Evolutionary conservation across 2,888 invertebrate genomes (phyloP).

Genomic region (Actias luna): DNA sequence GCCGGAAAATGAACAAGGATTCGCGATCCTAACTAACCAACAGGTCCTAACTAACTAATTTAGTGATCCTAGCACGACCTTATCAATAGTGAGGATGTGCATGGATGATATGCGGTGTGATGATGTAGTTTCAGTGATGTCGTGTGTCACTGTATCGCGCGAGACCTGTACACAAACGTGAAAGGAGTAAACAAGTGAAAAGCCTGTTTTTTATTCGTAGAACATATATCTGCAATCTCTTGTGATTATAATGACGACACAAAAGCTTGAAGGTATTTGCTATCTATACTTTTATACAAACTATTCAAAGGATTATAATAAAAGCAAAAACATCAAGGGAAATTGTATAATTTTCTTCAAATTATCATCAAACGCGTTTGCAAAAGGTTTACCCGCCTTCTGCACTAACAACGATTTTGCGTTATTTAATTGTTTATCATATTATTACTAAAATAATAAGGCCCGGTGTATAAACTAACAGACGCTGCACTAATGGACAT

Average conservation of each 20-base stretch:
- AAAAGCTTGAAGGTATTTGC: constrained; percentile 61
- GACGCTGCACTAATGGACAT: too few species aligned
- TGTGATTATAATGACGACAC: constrained; percentile 57
- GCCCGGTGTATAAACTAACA: too few species aligned
- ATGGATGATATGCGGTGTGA: too few species aligned
- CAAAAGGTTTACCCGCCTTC: neutral
- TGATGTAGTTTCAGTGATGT: too few species aligned
- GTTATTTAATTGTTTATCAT: constrained; percentile 10
- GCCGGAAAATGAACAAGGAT: too few species aligned
- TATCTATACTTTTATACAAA: constrained; percentile 55
- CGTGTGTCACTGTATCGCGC: too few species aligned
- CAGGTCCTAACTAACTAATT: too few species aligned
- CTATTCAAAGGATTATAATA: constrained; percentile 46
- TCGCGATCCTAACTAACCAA: too few species aligned
- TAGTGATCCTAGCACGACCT: too few species aligned
- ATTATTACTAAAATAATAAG: neutral
- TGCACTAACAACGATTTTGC: neutral
- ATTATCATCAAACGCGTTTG: neutral
- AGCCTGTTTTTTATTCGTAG: constrained; percentile 29
- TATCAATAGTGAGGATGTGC: too few species aligned
- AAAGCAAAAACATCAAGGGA: constrained; percentile 9
- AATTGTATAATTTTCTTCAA: constrained; percentile 9
- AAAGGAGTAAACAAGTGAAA: neutral
- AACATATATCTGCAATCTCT: constrained; percentile 59
- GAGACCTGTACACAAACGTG: too few species aligned